Percentiles rank a stretch among this genome's conserved stretches.
Evolutionary conservation across 2,113 vertebrate species (phyloP).

Genomic region (Pteropus alecto): DNA sequence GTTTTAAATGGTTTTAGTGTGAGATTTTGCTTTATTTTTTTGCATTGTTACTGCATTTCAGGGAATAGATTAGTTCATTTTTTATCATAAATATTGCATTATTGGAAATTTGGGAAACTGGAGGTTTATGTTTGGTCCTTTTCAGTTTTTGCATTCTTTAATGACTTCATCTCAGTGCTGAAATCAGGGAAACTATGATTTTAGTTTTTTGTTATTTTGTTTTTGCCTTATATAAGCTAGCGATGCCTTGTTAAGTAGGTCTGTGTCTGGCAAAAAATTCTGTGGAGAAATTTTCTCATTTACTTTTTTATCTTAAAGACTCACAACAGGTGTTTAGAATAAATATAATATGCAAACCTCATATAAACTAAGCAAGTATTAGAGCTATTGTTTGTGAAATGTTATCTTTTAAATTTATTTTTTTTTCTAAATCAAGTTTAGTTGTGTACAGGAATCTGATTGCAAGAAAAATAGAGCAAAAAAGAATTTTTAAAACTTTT

Average conservation of each 20-base stretch:
- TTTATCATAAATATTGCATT: slow-evolving; percentile 31
- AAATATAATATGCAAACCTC: background rate
- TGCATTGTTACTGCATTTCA: slow-evolving; percentile 35
- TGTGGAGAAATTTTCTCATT: background rate
- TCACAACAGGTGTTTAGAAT: background rate
- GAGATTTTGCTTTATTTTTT: slow-evolving; percentile 50
- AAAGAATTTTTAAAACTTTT: background rate
- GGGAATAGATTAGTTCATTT: slow-evolving; percentile 8
- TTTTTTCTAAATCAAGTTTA: background rate
- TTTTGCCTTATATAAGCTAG: background rate
- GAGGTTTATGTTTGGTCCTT: slow-evolving; percentile 3
- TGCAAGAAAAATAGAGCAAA: background rate
- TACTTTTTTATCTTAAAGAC: background rate
- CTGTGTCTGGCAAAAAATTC: background rate
- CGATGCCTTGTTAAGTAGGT: background rate
- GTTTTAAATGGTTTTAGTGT: slow-evolving; percentile 47
- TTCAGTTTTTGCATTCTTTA: slow-evolving; percentile 1
- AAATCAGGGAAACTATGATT: background rate
- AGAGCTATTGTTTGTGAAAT: background rate
- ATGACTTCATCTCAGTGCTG: background rate
- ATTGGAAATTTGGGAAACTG: background rate
- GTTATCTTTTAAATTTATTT: background rate
- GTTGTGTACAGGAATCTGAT: background rate
- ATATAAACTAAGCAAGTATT: background rate
- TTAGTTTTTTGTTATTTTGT: background rate